Evolutionary conservation across 2,888 invertebrate species (phyloP).

Genomic region (Pandemis cinnamomeana): DNA sequence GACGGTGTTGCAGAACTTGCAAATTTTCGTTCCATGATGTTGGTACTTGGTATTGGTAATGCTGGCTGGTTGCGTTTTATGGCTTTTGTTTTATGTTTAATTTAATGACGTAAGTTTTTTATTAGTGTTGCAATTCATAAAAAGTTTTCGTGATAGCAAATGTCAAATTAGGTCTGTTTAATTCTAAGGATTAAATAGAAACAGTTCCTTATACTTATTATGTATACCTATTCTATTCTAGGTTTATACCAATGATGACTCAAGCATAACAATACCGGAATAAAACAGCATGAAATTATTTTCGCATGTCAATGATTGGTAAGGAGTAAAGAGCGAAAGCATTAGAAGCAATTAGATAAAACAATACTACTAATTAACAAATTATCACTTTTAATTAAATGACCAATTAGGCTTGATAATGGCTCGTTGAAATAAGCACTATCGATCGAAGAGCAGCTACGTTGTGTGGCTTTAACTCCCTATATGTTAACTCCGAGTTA

Average conservation of each 20-base stretch:
- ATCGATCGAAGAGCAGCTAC: too few relatives aligned
- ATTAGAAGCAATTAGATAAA: not conserved
- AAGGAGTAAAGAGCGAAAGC: not conserved
- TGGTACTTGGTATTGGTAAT: not conserved
- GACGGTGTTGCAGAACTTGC: slow-evolving; percentile 19
- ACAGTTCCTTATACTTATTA: too few relatives aligned
- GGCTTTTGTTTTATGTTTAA: not conserved
- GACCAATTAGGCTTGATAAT: not conserved
- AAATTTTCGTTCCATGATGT: not conserved
- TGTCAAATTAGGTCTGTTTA: too few relatives aligned
- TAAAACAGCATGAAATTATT: not conserved
- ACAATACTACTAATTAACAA: not conserved
- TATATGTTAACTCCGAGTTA: too few relatives aligned
- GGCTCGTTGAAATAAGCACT: not conserved
- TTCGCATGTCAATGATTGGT: not conserved
- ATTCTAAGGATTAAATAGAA: too few relatives aligned
- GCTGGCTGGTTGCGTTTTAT: not conserved
- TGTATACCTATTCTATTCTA: not conserved
- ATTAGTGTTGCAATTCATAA: not conserved
- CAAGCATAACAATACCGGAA: too few relatives aligned
- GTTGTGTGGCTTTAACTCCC: too few relatives aligned
- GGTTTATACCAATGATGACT: not conserved
- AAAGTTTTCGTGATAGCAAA: too few relatives aligned
- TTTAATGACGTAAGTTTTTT: slow-evolving; percentile 1
- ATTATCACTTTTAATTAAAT: not conserved